Conservation (phyloP, 2,113 vertebrate species). For the Antigone vipio region DNA sequence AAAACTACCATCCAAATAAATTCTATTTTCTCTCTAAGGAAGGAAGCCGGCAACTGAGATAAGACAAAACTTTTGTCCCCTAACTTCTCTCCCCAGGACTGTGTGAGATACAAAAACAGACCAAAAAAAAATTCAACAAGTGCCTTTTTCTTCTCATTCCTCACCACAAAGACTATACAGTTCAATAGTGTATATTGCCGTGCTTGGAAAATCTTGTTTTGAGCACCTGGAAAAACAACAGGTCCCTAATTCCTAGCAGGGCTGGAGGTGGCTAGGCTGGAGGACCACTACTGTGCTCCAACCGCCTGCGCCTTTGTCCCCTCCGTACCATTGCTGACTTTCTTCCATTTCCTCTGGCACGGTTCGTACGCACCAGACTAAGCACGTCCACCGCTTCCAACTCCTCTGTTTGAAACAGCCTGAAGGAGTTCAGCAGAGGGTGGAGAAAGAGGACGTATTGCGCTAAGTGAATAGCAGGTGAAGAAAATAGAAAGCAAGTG, state of each 20-base stretch:
- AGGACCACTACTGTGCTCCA: background rate
- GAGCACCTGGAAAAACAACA: background rate
- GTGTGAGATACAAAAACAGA: background rate
- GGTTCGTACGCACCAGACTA: background rate
- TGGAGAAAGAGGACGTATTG: background rate
- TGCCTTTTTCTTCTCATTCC: background rate
- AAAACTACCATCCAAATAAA: background rate
- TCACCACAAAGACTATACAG: background rate
- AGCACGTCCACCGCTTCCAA: accelerated
- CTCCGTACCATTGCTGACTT: background rate
- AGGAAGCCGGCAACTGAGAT: background rate
- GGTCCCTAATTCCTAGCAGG: background rate
- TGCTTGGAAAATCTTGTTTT: background rate
- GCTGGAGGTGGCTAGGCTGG: background rate
- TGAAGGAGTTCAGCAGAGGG: background rate
- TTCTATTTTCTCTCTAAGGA: background rate
- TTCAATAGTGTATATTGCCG: background rate
- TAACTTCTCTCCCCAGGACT: background rate
- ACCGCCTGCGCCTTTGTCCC: background rate
- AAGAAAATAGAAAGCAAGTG: background rate
- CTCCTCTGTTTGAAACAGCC: background rate
- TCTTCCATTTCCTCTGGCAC: background rate
- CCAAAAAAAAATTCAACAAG: background rate
- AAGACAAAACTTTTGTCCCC: background rate
- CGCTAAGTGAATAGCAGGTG: background rate